Evolutionary conservation across 92 coral and sea anemone genomes (phyloP).

Genomic region (Heteractis magnifica): DNA sequence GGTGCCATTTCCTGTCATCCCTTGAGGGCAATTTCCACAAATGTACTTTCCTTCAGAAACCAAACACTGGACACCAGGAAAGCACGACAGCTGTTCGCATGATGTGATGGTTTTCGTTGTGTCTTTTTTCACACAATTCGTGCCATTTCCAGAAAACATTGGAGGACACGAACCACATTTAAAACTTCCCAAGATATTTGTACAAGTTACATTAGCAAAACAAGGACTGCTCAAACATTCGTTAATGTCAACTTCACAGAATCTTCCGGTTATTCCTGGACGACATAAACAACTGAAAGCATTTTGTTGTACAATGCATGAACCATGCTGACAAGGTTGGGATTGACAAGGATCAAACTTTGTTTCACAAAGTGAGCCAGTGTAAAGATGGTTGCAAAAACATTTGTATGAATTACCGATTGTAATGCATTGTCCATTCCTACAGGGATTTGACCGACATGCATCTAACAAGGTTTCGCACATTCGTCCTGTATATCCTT

Average conservation of each 20-base stretch:
- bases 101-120: constrained; percentile 6
- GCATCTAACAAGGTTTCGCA: constrained; percentile 54
- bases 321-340: constrained; percentile 61
- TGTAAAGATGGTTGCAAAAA: constrained; percentile 51
- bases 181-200: constrained; percentile 49
- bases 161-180: constrained; percentile 77
- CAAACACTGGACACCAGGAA: constrained; percentile 62
- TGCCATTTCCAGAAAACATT: constrained; percentile 76
- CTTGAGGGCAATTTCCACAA: constrained; percentile 79
- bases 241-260: constrained; percentile 50
- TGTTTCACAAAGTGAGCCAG: constrained; percentile 57
- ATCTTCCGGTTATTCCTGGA: constrained; percentile 57
- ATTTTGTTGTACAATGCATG: constrained; percentile 25
- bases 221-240: constrained; percentile 52
- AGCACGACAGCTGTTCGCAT: constrained; percentile 59
- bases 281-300: constrained; percentile 59
- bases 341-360: constrained; percentile 51
- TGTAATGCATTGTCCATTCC: constrained; percentile 54
- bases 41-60: constrained; percentile 42
- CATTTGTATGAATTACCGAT: constrained; percentile 48
- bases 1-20: constrained; percentile 78
- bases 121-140: constrained; percentile 28
- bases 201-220: constrained; percentile 49
- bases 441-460: constrained; percentile 75
- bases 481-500: constrained; percentile 62